Conservation (phyloP, 1,140 invertebrate species). For the Drosophila littoralis region DNA sequence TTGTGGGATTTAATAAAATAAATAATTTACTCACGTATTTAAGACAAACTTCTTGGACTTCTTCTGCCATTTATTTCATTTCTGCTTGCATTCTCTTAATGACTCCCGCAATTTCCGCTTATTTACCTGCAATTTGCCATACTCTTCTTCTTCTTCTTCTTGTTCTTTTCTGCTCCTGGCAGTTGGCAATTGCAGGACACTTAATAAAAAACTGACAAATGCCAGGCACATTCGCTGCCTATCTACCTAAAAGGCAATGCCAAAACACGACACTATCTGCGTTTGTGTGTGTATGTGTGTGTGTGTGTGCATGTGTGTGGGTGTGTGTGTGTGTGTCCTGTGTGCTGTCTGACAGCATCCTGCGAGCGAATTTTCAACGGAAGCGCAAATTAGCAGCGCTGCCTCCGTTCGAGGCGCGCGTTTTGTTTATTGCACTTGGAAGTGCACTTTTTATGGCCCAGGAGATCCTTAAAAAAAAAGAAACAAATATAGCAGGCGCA, state of each 20-base stretch:
- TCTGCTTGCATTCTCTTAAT: background rate
- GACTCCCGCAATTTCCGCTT: conserved; percentile 35
- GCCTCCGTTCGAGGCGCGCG: conserved; percentile 52
- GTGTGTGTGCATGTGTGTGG: conserved; percentile 31
- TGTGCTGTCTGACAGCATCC: conserved; percentile 59
- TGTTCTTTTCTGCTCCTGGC: conserved; percentile 27
- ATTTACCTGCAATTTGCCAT: conserved; percentile 61
- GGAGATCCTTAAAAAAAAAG: conserved; percentile 53
- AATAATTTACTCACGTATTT: background rate
- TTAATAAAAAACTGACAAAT: conserved; percentile 78
- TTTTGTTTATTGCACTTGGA: conserved; percentile 73
- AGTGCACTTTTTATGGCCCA: conserved; percentile 64
- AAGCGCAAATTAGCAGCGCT: conserved; percentile 74
- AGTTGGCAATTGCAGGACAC: conserved; percentile 51
- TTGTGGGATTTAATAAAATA: no score
- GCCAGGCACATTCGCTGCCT: conserved; percentile 45
- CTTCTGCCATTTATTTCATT: no score
- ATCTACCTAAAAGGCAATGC: conserved; percentile 70
- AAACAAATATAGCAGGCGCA: no score
- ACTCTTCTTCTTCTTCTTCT: conserved; percentile 9
- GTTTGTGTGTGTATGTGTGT: conserved; percentile 35
- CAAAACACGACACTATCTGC: conserved; percentile 25
- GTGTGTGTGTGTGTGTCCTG: conserved; percentile 35
- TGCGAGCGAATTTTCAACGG: conserved; percentile 71
- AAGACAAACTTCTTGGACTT: background rate